phyloP scores from a whole-genome alignment of 2,888 invertebrate genomes.

The Hyppa rectilinea region DNA sequence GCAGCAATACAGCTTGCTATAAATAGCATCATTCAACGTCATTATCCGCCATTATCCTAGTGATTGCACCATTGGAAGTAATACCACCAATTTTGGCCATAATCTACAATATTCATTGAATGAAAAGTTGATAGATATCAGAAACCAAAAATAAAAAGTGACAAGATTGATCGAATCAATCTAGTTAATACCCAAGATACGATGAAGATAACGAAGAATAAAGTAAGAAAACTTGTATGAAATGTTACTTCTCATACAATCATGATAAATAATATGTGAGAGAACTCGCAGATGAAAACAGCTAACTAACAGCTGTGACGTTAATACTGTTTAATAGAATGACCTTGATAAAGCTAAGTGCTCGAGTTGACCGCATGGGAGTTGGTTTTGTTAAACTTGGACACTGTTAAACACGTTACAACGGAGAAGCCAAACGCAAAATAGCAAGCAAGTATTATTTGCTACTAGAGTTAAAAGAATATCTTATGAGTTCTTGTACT shows the following conservation, averaged over 20 bases:
- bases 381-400: background rate
- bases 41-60: background rate
- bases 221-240: conserved; percentile 35
- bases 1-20: background rate
- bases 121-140: conserved; percentile 8
- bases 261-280: conserved; percentile 32
- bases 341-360: background rate
- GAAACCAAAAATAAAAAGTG: conserved; percentile 2
- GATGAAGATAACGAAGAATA: conserved; percentile 8
- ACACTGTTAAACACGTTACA: background rate
- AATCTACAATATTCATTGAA: conserved; percentile 8
- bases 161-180: conserved; percentile 26
- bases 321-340: background rate
- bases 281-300: conserved; percentile 30
- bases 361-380: background rate
- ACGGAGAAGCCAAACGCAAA: background rate
- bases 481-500: too few species aligned
- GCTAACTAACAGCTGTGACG: conserved; percentile 12
- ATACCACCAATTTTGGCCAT: conserved; percentile 12
- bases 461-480: background rate
- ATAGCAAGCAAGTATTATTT: background rate
- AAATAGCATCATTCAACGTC: background rate
- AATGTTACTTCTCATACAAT: conserved; percentile 19
- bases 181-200: conserved; percentile 28
- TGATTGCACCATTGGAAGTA: conserved; percentile 2